Percentiles rank a stretch among this genome's conserved stretches.
phyloP scores from a whole-genome alignment of 2,888 invertebrate genomes.

The Leptinotarsa peninsularis region DNA sequence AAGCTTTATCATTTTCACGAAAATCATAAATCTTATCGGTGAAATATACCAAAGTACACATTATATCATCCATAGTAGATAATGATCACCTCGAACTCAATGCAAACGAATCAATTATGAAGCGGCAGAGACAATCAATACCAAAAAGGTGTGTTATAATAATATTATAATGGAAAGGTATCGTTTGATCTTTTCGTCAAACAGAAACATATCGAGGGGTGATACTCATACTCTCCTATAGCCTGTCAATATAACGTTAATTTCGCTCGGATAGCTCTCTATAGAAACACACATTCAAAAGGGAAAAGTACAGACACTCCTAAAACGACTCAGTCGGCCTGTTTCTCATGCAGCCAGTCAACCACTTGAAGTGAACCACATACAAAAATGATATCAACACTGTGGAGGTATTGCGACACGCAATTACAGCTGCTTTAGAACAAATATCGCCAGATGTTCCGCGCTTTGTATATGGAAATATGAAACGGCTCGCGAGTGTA shows the following conservation, averaged over 20 bases:
- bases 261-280: not conserved
- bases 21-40: too few relatives aligned
- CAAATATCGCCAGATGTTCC: conserved; percentile 41
- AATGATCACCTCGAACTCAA: too few relatives aligned
- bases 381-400: conserved; percentile 42
- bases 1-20: too few relatives aligned
- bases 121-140: too few relatives aligned
- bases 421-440: conserved; percentile 42
- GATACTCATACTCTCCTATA: not conserved
- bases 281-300: not conserved
- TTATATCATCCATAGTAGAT: too few relatives aligned
- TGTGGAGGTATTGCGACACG: conserved; percentile 38
- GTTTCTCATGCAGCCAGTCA: conserved; percentile 8
- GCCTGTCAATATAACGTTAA: not conserved
- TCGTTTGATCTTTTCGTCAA: not conserved
- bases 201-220: not conserved
- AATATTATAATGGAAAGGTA: too few relatives aligned
- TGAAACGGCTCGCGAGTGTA: conserved; percentile 39
- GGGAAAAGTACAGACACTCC: conserved; percentile 1
- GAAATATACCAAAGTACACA: too few relatives aligned
- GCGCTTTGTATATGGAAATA: conserved; percentile 40
- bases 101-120: too few relatives aligned
- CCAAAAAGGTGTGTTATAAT: too few relatives aligned
- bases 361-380: conserved; percentile 3
- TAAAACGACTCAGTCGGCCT: not conserved